Evolutionary conservation across 1,140 invertebrate genomes (phyloP).

Genomic region (Cataglyphis hispanica): DNA sequence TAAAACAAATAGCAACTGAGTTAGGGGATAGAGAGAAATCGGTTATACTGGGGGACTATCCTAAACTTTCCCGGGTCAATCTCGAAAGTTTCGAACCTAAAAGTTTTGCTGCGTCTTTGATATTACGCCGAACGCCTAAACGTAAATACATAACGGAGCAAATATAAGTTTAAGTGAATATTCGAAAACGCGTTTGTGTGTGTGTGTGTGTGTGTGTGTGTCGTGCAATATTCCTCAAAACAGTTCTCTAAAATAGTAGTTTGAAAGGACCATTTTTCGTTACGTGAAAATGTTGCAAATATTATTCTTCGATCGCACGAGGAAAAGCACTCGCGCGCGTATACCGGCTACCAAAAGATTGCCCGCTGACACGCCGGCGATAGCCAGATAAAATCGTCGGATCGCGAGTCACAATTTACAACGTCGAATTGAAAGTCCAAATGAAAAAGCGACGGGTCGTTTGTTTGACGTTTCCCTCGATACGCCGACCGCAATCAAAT

Average conservation of each 20-base stretch:
- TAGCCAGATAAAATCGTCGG: slow-evolving; percentile 38
- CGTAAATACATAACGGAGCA: slow-evolving; percentile 12
- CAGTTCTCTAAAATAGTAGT: background rate
- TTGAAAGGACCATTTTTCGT: background rate
- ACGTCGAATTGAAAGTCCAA: slow-evolving; percentile 58
- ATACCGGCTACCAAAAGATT: slow-evolving; percentile 25
- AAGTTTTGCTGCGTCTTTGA: slow-evolving; percentile 39
- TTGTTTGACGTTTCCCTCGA: slow-evolving; percentile 46
- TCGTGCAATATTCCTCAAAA: no score
- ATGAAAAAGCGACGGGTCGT: slow-evolving; percentile 53
- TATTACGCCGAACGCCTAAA: background rate
- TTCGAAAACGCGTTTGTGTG: background rate
- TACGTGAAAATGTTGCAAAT: slow-evolving; percentile 33
- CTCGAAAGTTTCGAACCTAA: slow-evolving; percentile 38
- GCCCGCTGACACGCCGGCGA: slow-evolving; percentile 19
- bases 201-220: no score
- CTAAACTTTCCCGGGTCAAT: slow-evolving; percentile 46
- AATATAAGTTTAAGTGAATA: slow-evolving; percentile 1
- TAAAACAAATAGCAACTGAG: slow-evolving; percentile 58
- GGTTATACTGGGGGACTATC: slow-evolving; percentile 30
- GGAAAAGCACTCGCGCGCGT: slow-evolving; percentile 18
- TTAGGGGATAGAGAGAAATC: background rate
- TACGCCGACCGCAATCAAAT: slow-evolving; percentile 56
- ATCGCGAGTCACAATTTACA: slow-evolving; percentile 46
- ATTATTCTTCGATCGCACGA: slow-evolving; percentile 45